Conservation (phyloP, 1,140 invertebrate genomes). For the Contarinia nasturtii region DNA sequence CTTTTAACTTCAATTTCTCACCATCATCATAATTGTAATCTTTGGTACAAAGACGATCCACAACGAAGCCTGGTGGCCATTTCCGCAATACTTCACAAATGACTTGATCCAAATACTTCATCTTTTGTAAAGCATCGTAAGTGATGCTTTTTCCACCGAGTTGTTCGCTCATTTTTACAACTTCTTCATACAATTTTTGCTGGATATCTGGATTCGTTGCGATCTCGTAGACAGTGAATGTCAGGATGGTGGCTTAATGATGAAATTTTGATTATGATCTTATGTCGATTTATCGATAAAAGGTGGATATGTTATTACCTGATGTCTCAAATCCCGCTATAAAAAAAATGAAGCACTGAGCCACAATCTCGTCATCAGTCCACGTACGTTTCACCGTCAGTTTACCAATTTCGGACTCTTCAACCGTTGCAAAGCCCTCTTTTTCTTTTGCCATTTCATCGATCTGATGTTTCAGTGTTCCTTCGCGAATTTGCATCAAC, state of each 20-base stretch:
- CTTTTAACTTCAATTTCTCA: slow-evolving; percentile 4
- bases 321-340: slow-evolving; percentile 8
- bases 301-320: slow-evolving; percentile 3
- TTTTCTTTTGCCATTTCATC: not conserved
- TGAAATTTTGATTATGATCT: too few species aligned
- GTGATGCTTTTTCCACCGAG: slow-evolving; percentile 10
- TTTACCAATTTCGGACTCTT: slow-evolving; percentile 7
- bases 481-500: slow-evolving; percentile 21
- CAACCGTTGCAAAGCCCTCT: slow-evolving; percentile 1
- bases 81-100: slow-evolving; percentile 29
- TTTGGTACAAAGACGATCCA: slow-evolving; percentile 25
- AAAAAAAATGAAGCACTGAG: slow-evolving; percentile 9
- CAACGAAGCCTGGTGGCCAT: slow-evolving; percentile 28
- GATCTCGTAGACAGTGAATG: slow-evolving; percentile 13
- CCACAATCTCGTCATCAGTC: slow-evolving; percentile 25
- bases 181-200: slow-evolving; percentile 18
- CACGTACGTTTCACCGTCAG: slow-evolving; percentile 8
- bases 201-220: slow-evolving; percentile 19
- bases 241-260: slow-evolving; percentile 9
- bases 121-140: slow-evolving; percentile 16
- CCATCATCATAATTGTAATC: slow-evolving; percentile 10
- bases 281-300: too few species aligned
- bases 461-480: slow-evolving; percentile 3
- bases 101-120: slow-evolving; percentile 25
- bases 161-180: slow-evolving; percentile 8